Evolutionary conservation across 2,888 invertebrate genomes (phyloP), one percentile per base, ranked within the genome.

Genomic region (Chaetoderma sp.): DNA sequence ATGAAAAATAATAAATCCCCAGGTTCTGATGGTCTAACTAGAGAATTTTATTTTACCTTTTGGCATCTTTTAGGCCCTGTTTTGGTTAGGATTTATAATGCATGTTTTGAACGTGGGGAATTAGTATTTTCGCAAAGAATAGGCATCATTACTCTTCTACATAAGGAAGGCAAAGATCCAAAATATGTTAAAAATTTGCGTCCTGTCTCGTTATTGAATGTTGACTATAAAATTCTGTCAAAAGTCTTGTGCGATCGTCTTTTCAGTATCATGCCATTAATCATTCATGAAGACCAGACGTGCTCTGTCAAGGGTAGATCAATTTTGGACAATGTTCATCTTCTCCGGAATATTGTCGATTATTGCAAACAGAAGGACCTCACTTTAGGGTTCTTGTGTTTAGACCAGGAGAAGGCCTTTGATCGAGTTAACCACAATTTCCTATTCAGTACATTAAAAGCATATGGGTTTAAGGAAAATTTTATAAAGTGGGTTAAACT

Each of bases 391-490:
- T 36, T 63, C n/a, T 16, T 57, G 8, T 33, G 25, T 18, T 36
- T 58, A 13, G 63, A 63, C 32, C 63, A 63, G 50, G 57, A 50
- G 30, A 63, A 63, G 32, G 63, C 63, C n/a, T 63, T 63, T 49
- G 63, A 63, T 36, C n/a, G 63, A 39, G 63, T 63, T 10, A 59
- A 42, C 25, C 47, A 47, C 49, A 18, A n/a, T 13, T 59, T 47
- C 21, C n/a, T 59, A 27, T 59, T 59, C 23, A 47, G 23, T n/a
- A 13, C 25, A 21, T 47, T 49, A 6, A 21, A 47, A 47, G 33
- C 13, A n/a, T 59, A 25, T 59, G 47, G 47, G 13, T 59, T 49
- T 49, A 49, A 49, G 13, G 6, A n/a, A 18, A 49, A 45, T 47
- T 59, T 59, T 30, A 27, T 47, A 23, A 59, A 32, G n/a, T 59